Percentiles rank a stretch among this genome's conserved stretches.
These are phyloP conservation scores for Drosophila niveifrons DNA, from an alignment of 2,888 invertebrate genomes.

Conservation along the genomic window DNA sequence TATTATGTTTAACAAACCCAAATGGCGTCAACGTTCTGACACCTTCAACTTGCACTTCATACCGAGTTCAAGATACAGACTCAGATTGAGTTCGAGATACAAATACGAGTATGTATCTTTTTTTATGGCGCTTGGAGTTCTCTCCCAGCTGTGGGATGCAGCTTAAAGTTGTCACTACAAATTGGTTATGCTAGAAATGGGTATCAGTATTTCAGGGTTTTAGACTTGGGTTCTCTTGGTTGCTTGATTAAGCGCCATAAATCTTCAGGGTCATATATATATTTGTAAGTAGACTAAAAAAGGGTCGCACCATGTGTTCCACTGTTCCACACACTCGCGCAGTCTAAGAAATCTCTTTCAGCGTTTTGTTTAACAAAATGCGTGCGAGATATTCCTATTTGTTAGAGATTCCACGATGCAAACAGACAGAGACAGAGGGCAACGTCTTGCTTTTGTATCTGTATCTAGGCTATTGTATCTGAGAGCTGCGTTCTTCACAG, in stretches of 20 bases:
- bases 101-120: conserved; percentile 33
- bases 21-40: conserved; percentile 71
- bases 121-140: conserved; percentile 66
- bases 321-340: too few species aligned
- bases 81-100: conserved; percentile 35
- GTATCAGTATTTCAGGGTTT: conserved; percentile 23
- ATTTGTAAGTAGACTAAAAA: conserved; percentile 63
- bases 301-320: conserved; percentile 53
- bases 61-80: conserved; percentile 46
- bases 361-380: conserved; percentile 66
- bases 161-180: conserved; percentile 80
- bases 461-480: conserved; percentile 29
- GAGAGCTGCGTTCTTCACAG: conserved; percentile 41
- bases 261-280: conserved; percentile 65
- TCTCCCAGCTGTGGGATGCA: conserved; percentile 46
- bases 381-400: conserved; percentile 28
- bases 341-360: conserved; percentile 49
- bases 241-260: conserved; percentile 75
- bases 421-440: conserved; percentile 19
- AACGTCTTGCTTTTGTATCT: conserved; percentile 25
- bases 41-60: conserved; percentile 46
- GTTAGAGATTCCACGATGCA: conserved; percentile 11
- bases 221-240: conserved; percentile 31
- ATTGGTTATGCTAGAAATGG: conserved; percentile 62
- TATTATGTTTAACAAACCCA: conserved; percentile 79